Conservation (phyloP, 1,140 invertebrate genomes). For the Tetramorium alpestre region DNA sequence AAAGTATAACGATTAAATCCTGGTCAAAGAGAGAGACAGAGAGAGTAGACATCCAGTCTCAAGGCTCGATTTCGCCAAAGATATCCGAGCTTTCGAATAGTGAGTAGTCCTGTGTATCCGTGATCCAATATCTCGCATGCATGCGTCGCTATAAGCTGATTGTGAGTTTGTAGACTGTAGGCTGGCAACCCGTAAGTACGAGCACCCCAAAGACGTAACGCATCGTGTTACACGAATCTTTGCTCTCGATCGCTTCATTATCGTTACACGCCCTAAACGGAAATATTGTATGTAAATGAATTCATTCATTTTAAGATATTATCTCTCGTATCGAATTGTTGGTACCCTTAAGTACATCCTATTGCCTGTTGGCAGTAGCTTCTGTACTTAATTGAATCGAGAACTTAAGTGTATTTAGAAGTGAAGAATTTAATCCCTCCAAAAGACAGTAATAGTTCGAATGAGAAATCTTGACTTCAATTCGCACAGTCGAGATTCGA, state of each 20-base stretch:
- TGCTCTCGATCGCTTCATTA: slow-evolving; percentile 25
- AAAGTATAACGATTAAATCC: not conserved
- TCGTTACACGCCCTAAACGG: slow-evolving; percentile 9
- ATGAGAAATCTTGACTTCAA: not conserved
- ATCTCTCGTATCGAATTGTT: slow-evolving; percentile 26
- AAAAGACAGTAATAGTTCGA: not conserved
- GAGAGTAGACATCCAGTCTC: not conserved
- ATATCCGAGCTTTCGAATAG: slow-evolving; percentile 42
- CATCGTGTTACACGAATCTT: slow-evolving; percentile 31
- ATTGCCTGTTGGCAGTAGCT: not conserved
- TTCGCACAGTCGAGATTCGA: not conserved
- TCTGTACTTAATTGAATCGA: not conserved
- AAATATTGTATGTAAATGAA: slow-evolving; percentile 26
- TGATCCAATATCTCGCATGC: slow-evolving; percentile 42
- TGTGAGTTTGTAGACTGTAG: slow-evolving; percentile 30
- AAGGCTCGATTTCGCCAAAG: slow-evolving; percentile 20
- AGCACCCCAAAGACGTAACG: slow-evolving; percentile 28
- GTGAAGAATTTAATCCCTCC: not conserved
- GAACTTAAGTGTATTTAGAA: not conserved
- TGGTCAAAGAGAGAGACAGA: not conserved
- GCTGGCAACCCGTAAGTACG: slow-evolving; percentile 23
- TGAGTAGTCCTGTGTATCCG: slow-evolving; percentile 39
- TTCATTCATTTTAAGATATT: slow-evolving; percentile 29
- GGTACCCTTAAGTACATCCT: slow-evolving; percentile 1
- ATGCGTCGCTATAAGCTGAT: slow-evolving; percentile 43